A percentile compares a stretch with the other conserved stretches of the same genome.
Evolutionary conservation across 1,140 invertebrate species (phyloP).

Genomic region (Sminthurinus signatus): DNA sequence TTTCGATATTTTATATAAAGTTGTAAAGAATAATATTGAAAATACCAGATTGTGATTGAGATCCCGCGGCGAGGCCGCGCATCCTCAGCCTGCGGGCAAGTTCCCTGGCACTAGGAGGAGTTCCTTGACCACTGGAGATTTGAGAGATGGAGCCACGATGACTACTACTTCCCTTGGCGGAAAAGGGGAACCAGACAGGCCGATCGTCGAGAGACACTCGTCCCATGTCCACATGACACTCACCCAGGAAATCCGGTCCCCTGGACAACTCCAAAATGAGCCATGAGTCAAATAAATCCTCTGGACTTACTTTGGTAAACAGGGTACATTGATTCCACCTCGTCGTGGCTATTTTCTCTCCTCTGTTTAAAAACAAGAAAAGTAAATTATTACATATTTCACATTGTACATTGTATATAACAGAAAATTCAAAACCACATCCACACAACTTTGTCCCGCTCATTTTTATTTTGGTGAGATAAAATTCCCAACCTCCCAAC

Average conservation of each 20-base stretch:
- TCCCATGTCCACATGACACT: constrained; percentile 40
- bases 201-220: constrained; percentile 40
- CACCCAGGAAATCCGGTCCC: constrained; percentile 38
- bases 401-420: too few species aligned
- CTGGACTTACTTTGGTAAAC: constrained; percentile 39
- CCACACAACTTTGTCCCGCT: too few species aligned
- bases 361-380: constrained; percentile 18
- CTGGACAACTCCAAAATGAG: constrained; percentile 35
- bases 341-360: constrained; percentile 38
- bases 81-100: constrained; percentile 38
- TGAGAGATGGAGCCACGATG: constrained; percentile 39
- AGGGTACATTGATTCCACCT: constrained; percentile 39
- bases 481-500: too few species aligned
- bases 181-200: constrained; percentile 41
- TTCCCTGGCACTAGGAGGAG: constrained; percentile 36
- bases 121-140: constrained; percentile 29
- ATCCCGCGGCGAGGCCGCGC: constrained; percentile 31
- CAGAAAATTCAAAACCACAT: too few species aligned
- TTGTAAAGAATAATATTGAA: too few species aligned
- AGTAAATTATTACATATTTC: background rate
- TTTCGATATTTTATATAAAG: too few species aligned
- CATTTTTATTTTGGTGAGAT: too few species aligned
- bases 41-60: constrained; percentile 39
- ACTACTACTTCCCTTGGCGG: constrained; percentile 37
- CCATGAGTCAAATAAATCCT: constrained; percentile 42